A percentile compares a stretch with the other conserved stretches of the same genome.
Evolutionary conservation across 2,888 invertebrate species (phyloP).

Genomic region (Apamea monoglypha): DNA sequence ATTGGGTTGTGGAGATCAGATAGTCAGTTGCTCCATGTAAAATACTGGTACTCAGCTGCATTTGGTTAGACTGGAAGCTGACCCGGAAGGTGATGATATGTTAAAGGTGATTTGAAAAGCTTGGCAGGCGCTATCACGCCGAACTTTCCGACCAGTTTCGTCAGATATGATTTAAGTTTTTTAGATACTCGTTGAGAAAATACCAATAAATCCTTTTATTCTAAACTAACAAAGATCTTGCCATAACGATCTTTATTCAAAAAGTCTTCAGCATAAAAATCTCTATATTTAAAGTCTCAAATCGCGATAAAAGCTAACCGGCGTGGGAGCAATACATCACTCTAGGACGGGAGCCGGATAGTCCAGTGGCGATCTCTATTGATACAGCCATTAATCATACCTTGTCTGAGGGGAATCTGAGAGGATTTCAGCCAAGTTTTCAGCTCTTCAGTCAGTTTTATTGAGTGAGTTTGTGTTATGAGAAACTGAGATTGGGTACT

Average conservation of each 20-base stretch:
- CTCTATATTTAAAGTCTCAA: slow-evolving; percentile 56
- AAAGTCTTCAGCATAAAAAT: slow-evolving; percentile 46
- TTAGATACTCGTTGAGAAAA: neutral
- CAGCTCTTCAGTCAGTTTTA: slow-evolving; percentile 57
- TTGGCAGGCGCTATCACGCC: neutral
- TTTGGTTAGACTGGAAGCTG: neutral
- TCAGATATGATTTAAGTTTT: neutral
- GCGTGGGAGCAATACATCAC: slow-evolving; percentile 74
- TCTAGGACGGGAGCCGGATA: slow-evolving; percentile 62
- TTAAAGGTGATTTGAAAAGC: neutral
- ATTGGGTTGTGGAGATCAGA: too few species aligned
- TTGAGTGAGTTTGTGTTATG: slow-evolving; percentile 58
- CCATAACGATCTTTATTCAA: slow-evolving; percentile 20
- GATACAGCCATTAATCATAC: slow-evolving; percentile 81
- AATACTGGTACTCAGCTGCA: neutral
- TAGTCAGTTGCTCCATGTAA: too few species aligned
- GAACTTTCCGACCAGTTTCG: neutral
- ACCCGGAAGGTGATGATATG: neutral
- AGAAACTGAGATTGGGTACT: slow-evolving; percentile 20
- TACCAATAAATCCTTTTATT: neutral
- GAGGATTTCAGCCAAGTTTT: slow-evolving; percentile 55
- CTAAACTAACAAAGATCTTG: neutral
- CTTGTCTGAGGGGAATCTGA: slow-evolving; percentile 68
- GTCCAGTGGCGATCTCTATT: slow-evolving; percentile 76
- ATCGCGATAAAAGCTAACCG: slow-evolving; percentile 57